phyloP scores from a whole-genome alignment of 2,797 vertebrate species.

The Phrynocephalus forsythii region DNA sequence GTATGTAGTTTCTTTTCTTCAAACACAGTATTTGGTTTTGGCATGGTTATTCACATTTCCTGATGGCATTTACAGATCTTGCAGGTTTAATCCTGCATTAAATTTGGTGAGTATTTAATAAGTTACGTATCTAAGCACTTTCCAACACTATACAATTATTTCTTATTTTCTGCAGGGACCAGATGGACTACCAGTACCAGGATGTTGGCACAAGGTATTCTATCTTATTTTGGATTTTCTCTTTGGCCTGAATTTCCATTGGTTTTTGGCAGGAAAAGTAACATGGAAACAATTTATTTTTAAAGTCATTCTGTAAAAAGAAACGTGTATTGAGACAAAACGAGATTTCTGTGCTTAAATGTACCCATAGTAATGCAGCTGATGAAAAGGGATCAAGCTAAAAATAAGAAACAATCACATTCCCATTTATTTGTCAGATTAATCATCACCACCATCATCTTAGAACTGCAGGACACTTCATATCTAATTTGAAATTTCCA shows the following conservation, averaged over 20 bases:
- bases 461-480: not conserved
- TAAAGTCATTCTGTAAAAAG: not conserved
- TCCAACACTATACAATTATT: conserved; percentile 10
- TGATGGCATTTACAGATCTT: conserved; percentile 2
- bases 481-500: not conserved
- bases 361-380: not conserved
- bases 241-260: conserved; percentile 1
- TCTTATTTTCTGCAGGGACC: conserved; percentile 84
- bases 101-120: not conserved
- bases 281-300: not conserved
- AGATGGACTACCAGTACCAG: conserved; percentile 93
- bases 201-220: conserved; percentile 96
- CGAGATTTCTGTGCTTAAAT: not conserved
- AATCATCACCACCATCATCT: not conserved
- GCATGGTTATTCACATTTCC: conserved; percentile 40
- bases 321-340: not conserved
- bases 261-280: not conserved
- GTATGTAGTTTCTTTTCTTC: conserved; percentile 3
- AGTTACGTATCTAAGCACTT: not conserved
- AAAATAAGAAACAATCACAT: not conserved
- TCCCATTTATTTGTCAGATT: not conserved
- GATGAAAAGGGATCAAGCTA: not conserved
- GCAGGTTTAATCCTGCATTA: accelerated
- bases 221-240: conserved; percentile 18
- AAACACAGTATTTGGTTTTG: conserved; percentile 2